Percentiles rank a stretch among this genome's conserved stretches.
Evolutionary conservation across 2,797 vertebrate species (phyloP).

Genomic region (Oreonectes daqikongensis): DNA sequence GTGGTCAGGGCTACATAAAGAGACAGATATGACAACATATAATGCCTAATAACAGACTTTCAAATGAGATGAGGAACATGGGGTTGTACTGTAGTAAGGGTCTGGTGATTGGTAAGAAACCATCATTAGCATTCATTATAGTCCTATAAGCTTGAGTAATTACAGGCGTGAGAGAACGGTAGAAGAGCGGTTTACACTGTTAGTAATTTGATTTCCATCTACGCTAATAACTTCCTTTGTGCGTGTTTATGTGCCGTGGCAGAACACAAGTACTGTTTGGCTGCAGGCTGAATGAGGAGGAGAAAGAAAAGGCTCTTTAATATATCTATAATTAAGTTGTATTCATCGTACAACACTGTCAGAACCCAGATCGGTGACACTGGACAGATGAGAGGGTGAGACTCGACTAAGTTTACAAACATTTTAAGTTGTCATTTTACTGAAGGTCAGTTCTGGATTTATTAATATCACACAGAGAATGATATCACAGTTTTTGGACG

Average conservation of each 20-base stretch:
- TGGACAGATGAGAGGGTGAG: slow-evolving; percentile 55
- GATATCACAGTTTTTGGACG: background rate
- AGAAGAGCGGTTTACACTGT: slow-evolving; percentile 83
- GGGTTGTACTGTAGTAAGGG: slow-evolving; percentile 73
- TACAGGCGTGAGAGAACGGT: slow-evolving; percentile 82
- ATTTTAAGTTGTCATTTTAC: background rate
- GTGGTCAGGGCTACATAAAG: background rate
- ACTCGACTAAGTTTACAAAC: slow-evolving; percentile 9
- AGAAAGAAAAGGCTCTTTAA: slow-evolving; percentile 65
- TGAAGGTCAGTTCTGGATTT: background rate
- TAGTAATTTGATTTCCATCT: slow-evolving; percentile 88
- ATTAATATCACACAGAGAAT: background rate
- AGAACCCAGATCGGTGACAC: slow-evolving; percentile 70
- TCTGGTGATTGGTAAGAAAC: slow-evolving; percentile 72
- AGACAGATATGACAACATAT: background rate
- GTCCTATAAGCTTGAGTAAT: slow-evolving; percentile 82
- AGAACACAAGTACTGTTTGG: slow-evolving; percentile 84
- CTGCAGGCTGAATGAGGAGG: slow-evolving; percentile 75
- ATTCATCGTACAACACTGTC: slow-evolving; percentile 72
- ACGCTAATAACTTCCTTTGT: slow-evolving; percentile 87
- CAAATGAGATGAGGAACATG: background rate
- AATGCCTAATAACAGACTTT: background rate
- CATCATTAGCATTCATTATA: slow-evolving; percentile 85
- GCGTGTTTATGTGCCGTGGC: slow-evolving; percentile 85
- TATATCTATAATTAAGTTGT: slow-evolving; percentile 79